These are phyloP conservation scores for Tylochromis polylepis DNA, from an alignment of 2,113 vertebrate genomes.

Conservation along the genomic window DNA sequence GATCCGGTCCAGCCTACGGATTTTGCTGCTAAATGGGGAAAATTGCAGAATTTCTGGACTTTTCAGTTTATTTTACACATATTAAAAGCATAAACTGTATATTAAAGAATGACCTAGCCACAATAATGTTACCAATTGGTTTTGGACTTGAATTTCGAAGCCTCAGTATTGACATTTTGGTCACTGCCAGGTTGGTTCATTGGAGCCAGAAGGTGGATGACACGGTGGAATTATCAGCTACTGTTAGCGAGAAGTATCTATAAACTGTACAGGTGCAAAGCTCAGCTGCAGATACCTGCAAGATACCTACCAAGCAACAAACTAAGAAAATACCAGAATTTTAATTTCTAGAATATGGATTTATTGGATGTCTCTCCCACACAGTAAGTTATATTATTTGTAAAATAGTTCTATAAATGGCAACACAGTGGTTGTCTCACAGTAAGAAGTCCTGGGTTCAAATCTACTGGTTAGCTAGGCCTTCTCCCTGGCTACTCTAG, in stretches of 20 bases:
- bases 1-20: not conserved
- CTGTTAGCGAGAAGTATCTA: not conserved
- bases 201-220: fast-evolving
- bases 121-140: not conserved
- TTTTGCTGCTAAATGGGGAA: not conserved
- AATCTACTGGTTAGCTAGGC: not conserved
- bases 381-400: not conserved
- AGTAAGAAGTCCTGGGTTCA: not conserved
- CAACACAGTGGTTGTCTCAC: not conserved
- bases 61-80: not conserved
- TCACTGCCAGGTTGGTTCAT: not conserved
- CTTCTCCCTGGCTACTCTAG: not conserved
- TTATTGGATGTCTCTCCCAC: not conserved
- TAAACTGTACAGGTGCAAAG: not conserved
- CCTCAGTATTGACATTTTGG: fast-evolving
- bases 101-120: fast-evolving
- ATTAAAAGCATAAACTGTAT: not conserved
- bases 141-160: not conserved
- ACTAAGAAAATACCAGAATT: not conserved
- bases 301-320: fast-evolving
- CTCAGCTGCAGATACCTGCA: not conserved
- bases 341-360: not conserved
- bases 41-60: not conserved
- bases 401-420: not conserved
- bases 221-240: not conserved